phyloP scores from a whole-genome alignment of 2,797 vertebrate genomes.

The Threskiornis aethiopicus region DNA sequence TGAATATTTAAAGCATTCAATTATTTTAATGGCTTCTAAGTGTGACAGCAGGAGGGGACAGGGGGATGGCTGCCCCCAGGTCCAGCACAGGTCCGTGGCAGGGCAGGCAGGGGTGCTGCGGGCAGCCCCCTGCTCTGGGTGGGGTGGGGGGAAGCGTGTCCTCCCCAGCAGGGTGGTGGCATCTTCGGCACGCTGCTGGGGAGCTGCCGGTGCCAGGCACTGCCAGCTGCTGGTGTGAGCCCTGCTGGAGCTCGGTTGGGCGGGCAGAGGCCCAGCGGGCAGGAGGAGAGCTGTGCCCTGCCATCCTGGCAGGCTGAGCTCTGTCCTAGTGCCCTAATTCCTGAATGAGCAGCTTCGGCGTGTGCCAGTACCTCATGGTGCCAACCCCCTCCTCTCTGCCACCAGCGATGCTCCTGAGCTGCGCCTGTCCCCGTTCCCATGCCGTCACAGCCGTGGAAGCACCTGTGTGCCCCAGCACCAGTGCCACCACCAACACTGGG shows the following conservation, averaged over 20 bases:
- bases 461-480: rapidly evolving
- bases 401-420: background rate
- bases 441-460: rapidly evolving
- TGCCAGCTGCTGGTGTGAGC: background rate
- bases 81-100: rapidly evolving
- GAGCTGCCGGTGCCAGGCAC: rapidly evolving
- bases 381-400: background rate
- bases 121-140: background rate
- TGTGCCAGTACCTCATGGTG: rapidly evolving
- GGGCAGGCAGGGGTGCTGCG: background rate
- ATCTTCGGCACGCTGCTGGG: rapidly evolving
- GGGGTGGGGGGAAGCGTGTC: rapidly evolving
- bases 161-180: background rate
- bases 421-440: rapidly evolving
- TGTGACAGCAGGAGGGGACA: conserved; percentile 27
- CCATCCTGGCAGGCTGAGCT: background rate
- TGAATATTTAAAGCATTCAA: conserved; percentile 71
- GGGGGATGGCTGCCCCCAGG: background rate
- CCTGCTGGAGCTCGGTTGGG: rapidly evolving
- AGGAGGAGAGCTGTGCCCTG: background rate
- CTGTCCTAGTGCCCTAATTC: conserved; percentile 33
- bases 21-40: conserved; percentile 69
- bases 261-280: background rate
- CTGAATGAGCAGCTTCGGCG: rapidly evolving
- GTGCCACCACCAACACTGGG: rapidly evolving